These are phyloP conservation scores for Adelognathus sp. DNA, from an alignment of 2,888 invertebrate species.

Conservation along the genomic window DNA sequence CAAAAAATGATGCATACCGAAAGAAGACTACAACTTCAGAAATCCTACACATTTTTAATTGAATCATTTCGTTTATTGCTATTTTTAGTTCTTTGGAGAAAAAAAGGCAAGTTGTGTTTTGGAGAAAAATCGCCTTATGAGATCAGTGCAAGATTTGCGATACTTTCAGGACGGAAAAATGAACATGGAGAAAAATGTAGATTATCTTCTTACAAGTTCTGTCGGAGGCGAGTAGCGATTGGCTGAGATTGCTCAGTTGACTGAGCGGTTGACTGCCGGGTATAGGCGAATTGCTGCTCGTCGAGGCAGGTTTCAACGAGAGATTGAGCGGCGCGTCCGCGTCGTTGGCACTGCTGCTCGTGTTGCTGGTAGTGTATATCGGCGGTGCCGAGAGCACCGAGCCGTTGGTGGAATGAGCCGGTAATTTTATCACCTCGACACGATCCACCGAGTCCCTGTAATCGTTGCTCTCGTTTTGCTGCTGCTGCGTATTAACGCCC, in stretches of 20 bases:
- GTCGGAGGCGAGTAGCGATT: slow-evolving; percentile 80
- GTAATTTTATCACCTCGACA: slow-evolving; percentile 92
- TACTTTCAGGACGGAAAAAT: background rate
- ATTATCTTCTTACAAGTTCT: slow-evolving; percentile 82
- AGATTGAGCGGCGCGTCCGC: slow-evolving; percentile 92
- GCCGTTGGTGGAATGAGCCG: slow-evolving; percentile 82
- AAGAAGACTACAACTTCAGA: no score
- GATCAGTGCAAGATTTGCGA: background rate
- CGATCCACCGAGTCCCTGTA: slow-evolving; percentile 83
- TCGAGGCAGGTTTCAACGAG: slow-evolving; percentile 87
- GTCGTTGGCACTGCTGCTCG: slow-evolving; percentile 82
- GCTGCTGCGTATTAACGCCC: no score
- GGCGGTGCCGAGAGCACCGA: slow-evolving; percentile 81
- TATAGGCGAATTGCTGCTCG: slow-evolving; percentile 74
- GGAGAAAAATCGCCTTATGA: background rate
- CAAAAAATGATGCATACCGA: no score
- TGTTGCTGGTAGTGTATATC: slow-evolving; percentile 82
- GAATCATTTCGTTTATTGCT: no score
- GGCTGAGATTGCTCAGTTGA: slow-evolving; percentile 80
- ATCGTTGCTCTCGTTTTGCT: slow-evolving; percentile 74
- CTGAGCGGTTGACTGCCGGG: slow-evolving; percentile 78
- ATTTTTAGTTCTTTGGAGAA: no score
- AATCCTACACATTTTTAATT: no score
- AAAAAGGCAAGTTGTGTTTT: no score
- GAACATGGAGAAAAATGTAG: background rate